A percentile compares a stretch with the other conserved stretches of the same genome.
Evolutionary conservation across 2,797 vertebrate species (phyloP).

Genomic region (Pagetopsis macropterus): DNA sequence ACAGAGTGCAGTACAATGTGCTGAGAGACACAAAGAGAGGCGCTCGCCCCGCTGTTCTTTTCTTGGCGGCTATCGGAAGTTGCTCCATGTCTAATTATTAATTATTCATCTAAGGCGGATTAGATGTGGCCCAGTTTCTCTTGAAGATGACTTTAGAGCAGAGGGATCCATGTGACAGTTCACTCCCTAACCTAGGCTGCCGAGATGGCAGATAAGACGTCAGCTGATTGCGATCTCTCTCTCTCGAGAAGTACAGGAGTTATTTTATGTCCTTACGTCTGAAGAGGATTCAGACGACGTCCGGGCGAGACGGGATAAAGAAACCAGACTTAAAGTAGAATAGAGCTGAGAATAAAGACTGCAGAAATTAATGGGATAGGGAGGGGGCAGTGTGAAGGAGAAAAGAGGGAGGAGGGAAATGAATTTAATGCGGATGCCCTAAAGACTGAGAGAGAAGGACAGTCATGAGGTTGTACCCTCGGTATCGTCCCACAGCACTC

Average conservation of each 20-base stretch:
- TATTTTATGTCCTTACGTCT: constrained; percentile 52
- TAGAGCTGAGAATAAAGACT: constrained; percentile 36
- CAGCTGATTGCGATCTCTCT: constrained; percentile 53
- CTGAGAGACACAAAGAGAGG: constrained; percentile 67
- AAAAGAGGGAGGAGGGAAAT: constrained; percentile 24
- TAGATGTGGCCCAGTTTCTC: constrained; percentile 86
- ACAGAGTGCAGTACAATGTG: constrained; percentile 46
- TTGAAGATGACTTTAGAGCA: constrained; percentile 75
- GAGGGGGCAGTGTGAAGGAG: constrained; percentile 29
- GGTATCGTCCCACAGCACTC: constrained; percentile 33
- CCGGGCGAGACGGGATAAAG: constrained; percentile 26
- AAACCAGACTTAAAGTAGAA: constrained; percentile 40
- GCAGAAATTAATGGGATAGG: constrained; percentile 22
- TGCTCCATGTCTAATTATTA: constrained; percentile 86
- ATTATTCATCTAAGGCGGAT: constrained; percentile 87
- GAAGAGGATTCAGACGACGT: constrained; percentile 55
- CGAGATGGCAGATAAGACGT: constrained; percentile 65
- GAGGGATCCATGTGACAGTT: constrained; percentile 70
- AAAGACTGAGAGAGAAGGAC: constrained; percentile 43
- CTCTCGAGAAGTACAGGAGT: constrained; percentile 53
- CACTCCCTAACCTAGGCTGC: constrained; percentile 67
- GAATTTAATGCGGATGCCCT: constrained; percentile 39
- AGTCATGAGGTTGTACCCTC: constrained; percentile 56
- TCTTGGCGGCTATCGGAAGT: constrained; percentile 80
- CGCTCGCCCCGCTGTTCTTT: constrained; percentile 75